A percentile compares a stretch with the other conserved stretches of the same genome.
These are phyloP conservation scores for Hypanus sabinus DNA, from an alignment of 2,113 vertebrate genomes.

Conservation along the genomic window DNA sequence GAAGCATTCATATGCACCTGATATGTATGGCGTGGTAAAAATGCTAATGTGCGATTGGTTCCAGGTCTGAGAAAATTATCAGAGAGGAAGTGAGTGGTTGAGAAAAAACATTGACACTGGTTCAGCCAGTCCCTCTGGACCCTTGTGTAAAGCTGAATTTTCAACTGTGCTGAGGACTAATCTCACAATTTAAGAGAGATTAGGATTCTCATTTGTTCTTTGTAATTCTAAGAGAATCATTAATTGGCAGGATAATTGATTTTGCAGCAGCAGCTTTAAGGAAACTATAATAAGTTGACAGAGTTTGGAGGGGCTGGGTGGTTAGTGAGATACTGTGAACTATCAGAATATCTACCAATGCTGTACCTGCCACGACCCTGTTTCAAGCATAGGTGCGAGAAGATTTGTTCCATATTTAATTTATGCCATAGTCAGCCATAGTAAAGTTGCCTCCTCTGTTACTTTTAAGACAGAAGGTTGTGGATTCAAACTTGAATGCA, in stretches of 20 bases:
- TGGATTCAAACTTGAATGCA: too few species aligned
- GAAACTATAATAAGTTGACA: neutral
- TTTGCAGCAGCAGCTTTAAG: neutral
- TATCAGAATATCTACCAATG: neutral
- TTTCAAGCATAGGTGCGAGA: neutral
- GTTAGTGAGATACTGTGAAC: neutral
- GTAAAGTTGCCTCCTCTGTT: too few species aligned
- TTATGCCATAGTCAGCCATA: neutral
- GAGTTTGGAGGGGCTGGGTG: neutral
- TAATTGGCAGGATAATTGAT: too few species aligned
- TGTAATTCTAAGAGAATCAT: neutral
- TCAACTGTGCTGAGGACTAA: conserved; percentile 72
- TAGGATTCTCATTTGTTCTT: conserved; percentile 40
- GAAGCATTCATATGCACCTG: neutral
- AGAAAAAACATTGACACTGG: conserved; percentile 66
- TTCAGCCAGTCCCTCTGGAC: conserved; percentile 75
- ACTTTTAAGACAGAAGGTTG: too few species aligned
- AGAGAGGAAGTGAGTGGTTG: conserved; percentile 69
- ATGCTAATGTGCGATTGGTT: conserved; percentile 31
- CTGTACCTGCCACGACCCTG: neutral
- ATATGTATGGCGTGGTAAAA: neutral
- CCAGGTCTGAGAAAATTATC: conserved; percentile 72
- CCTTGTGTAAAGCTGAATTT: conserved; percentile 77
- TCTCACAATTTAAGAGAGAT: conserved; percentile 87
- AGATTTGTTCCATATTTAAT: neutral